Evolutionary conservation across 2,888 invertebrate species (phyloP), one percentile per base, ranked within the genome.

Genomic region (Drosophila planitibia): DNA sequence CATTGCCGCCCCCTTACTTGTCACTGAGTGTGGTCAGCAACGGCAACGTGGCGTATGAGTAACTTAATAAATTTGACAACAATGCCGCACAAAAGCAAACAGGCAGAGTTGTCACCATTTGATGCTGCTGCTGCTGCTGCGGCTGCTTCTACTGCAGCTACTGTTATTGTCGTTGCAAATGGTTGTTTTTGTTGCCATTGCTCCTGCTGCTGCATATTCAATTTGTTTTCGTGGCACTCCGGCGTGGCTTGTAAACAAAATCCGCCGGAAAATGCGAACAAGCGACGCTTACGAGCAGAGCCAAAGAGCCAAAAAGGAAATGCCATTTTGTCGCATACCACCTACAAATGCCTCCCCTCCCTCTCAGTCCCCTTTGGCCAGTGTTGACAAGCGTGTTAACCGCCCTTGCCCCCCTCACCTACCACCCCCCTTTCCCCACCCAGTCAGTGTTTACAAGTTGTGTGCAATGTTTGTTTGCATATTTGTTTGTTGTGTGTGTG

Each of bases 61-160:
- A 88, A 89, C 87, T 88, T 88, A 88, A 88, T 88, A 88, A 88
- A 88, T 88, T 89, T 89, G 88, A 89, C 85, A 89, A 89, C 84
- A 86, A 82, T 86, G 82, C 80, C 71, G 65, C 77, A 82, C 81
- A 82, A 86, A 88, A 77, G 79, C 81, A 86, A 89, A 85, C 86
- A 88, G 55, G 77, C 77, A 81, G 70, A 68, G 82, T 79, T 79
- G 76, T 76, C 84, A 82, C 69, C 82, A 73, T 71, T 79, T 79
- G 74, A 70, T 77, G 68, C 16, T 39, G 22, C 30, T 16, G 25
- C 55, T 37, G 35, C 59, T 51, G 68, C 68, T 66, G 30, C 65
- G 37, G 44, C 75, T 61, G 59, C 35, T 4, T 33, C 33, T 33
- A 33, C 60, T 51, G 68, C 68, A 69, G 22, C 65, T 33, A 49